Evolutionary conservation across 2,888 invertebrate species (phyloP).

Genomic region (Aproaerema taeniolella): DNA sequence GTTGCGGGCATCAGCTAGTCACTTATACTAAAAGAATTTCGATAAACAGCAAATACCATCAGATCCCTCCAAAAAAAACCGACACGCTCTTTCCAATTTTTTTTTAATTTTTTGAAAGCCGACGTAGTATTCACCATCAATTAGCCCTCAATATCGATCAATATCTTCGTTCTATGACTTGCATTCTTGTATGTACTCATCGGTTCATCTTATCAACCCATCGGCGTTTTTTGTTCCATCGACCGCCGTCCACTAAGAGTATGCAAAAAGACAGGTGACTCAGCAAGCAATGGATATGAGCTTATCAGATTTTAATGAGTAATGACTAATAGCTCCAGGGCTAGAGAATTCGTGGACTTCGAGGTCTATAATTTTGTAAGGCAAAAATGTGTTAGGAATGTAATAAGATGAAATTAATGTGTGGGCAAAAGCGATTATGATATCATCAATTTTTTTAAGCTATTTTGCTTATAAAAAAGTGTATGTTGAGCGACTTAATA

Average conservation of each 20-base stretch:
- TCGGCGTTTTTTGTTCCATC: slow-evolving; percentile 8
- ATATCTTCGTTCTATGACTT: slow-evolving; percentile 15
- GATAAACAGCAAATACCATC: no score
- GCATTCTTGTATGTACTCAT: slow-evolving; percentile 28
- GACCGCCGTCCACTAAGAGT: slow-evolving; percentile 26
- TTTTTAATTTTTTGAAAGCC: not conserved
- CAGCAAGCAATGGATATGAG: slow-evolving; percentile 33
- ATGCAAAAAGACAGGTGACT: slow-evolving; percentile 52
- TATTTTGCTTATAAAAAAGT: no score
- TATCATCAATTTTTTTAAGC: no score
- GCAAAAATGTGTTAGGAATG: no score
- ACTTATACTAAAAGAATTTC: no score
- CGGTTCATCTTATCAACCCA: slow-evolving; percentile 16
- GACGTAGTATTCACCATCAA: slow-evolving; percentile 9
- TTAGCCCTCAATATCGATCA: slow-evolving; percentile 10
- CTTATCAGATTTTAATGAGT: slow-evolving; percentile 53
- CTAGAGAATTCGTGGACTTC: slow-evolving; percentile 1
- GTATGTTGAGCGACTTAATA: no score
- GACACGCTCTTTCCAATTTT: no score
- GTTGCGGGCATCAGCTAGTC: no score
- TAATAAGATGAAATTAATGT: no score
- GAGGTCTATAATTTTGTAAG: no score
- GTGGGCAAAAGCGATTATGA: no score
- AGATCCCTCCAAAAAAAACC: no score
- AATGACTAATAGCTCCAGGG: slow-evolving; percentile 37